Evolutionary conservation across 1,140 invertebrate species (phyloP), one percentile per base, ranked within the genome.

Genomic region (Akabosia matsudoensis): DNA sequence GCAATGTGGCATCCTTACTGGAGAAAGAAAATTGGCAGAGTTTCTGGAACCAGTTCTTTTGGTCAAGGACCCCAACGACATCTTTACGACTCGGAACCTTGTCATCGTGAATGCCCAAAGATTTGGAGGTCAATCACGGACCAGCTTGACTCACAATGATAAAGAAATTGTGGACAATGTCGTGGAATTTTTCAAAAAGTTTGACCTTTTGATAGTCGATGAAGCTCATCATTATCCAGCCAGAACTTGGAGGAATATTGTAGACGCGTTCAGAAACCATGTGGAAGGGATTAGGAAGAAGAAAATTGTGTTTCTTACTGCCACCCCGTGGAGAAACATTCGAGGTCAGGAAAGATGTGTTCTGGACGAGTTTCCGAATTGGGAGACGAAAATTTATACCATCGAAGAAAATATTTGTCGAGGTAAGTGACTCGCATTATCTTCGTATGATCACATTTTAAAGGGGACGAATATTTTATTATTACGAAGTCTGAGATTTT

Each of bases 221-320:
- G 75, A 76, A 26, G 75, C 75, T 24, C 75, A 76, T 30, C 75
- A 76, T 34, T 76, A 76, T 31, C 75, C 75, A 13, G 75, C 75
- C 2, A 22, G 2, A 22, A 76, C 75, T 33, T 76, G 75, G 75
- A 33, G 61, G 7, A 22, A 2, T 1, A 73, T 76, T 73, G 67
- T 72, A 2, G 24, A 73, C 1, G 22, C 7, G 1, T 76, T 76
- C 61, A 3, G 33, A 10, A 16, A 22, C 24, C 61, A 2, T 30
- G 3, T 13, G 1, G 61, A 4, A 13, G 61, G 30, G 1, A 7
- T 4, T 31, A 30, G 28, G 61, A 31, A 33, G 26, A 76, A 76
- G 37, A 13, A 76, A 10, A 37, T 76, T 13, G 34, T 76, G 14
- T 76, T 76, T 33, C 28, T 76, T 14, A 76, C 75, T 1, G 75